Base-by-base conservation (phyloP, 2,888 invertebrate species). In the Synanthedon formicaeformis region DNA sequence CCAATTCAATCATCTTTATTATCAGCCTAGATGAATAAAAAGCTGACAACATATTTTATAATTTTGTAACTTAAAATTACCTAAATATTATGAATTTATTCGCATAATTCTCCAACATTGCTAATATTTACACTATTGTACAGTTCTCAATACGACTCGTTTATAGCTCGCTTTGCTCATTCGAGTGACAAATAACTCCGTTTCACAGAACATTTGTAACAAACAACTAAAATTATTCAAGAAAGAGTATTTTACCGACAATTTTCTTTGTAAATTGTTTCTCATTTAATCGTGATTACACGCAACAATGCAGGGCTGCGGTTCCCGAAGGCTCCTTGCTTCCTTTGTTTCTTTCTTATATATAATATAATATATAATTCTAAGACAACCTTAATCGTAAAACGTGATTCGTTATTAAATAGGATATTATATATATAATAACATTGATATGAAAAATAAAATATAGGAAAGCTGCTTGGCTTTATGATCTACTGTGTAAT, bases 291-390 rank as follows among this genome's bases (percentile, higher is more conserved):
- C 51, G 50, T 53, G 51, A 55, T 55, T 55, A 68, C 54, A 52
- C 55, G 53, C 53, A 58, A 64, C 62, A 62, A 60, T 56, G 61
- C 54, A 55, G 64, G 23, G 64, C 62, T 58, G 56, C 56, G 58
- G 52, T 54, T 50, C 50, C 10, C 45, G 54, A 41, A 48, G 48
- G 50, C 60, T 66, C 65, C 60, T 61, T 58, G 55, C 57, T 52
- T 57, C 58, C 57, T 57, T 64, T 59, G 57, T 59, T 57, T 60
- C 57, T 59, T 57, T 56, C 54, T 60, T 60, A 48, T 55, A 52
- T 59, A 12, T n/a, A n/a, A n/a, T n/a, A n/a, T n/a, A n/a, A n/a
- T n/a, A n/a, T n/a, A n/a, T 49, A 13, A 18, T 18, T 49, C 11
- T 49, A 49, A 49, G 16, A 49, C 49, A 18, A 49, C 49, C 23